Evolutionary conservation across 2,113 vertebrate genomes (phyloP).

Genomic region (Mionectes macconnelli): DNA sequence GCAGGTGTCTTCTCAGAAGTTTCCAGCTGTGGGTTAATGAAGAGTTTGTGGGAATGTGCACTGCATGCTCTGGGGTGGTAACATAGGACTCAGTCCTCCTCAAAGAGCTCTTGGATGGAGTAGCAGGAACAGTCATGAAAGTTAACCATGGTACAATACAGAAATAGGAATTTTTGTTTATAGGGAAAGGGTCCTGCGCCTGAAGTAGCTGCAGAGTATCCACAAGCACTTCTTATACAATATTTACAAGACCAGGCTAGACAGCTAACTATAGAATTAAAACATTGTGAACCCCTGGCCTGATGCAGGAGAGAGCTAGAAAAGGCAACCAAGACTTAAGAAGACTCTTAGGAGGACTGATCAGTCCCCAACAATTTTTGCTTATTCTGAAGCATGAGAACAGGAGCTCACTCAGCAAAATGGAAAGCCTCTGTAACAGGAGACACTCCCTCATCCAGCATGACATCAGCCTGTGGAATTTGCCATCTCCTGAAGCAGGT

Average conservation of each 20-base stretch:
- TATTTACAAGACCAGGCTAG: neutral
- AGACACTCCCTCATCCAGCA: neutral
- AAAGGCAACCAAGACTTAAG: neutral
- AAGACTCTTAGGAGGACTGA: neutral
- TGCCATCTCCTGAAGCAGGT: slow-evolving; percentile 18
- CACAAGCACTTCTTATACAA: neutral
- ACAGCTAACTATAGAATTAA: neutral
- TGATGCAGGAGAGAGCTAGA: neutral
- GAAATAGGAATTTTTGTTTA: neutral
- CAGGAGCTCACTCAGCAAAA: neutral
- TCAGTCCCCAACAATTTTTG: neutral
- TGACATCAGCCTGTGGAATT: slow-evolving; percentile 25
- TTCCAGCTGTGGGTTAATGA: neutral
- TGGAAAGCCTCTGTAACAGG: neutral
- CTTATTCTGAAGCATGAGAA: neutral
- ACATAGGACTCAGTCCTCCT: neutral
- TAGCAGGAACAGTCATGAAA: neutral
- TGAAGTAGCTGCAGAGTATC: neutral
- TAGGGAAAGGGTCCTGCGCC: neutral
- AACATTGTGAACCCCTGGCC: neutral
- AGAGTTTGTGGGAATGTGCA: neutral
- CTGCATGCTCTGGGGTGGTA: neutral
- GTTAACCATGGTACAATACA: neutral
- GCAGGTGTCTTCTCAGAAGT: neutral
- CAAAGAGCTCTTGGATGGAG: neutral